phyloP scores from a whole-genome alignment of 1,140 invertebrate genomes.

The Diabrotica undecimpunctata region DNA sequence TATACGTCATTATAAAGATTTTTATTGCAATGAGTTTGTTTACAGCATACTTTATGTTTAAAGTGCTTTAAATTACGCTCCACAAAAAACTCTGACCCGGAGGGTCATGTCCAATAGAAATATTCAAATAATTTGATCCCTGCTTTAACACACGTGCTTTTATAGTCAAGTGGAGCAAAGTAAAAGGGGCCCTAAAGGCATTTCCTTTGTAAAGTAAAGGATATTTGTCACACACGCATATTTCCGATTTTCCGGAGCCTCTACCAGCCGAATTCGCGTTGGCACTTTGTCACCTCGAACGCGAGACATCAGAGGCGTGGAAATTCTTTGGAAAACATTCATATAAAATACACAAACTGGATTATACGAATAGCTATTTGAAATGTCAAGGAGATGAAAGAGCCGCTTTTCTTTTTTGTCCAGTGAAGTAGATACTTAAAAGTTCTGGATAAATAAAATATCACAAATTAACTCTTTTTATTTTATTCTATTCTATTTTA shows the following conservation, averaged over 20 bases:
- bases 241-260: slow-evolving; percentile 33
- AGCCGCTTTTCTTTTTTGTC: too few species aligned
- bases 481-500: too few species aligned
- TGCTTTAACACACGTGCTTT: slow-evolving; percentile 7
- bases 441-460: too few species aligned
- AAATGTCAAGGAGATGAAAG: not conserved
- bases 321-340: slow-evolving; percentile 7
- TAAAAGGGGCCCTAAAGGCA: slow-evolving; percentile 11
- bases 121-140: slow-evolving; percentile 2
- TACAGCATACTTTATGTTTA: too few species aligned
- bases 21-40: too few species aligned
- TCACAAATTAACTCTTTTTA: too few species aligned
- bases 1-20: too few species aligned
- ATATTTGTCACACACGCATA: slow-evolving; percentile 36
- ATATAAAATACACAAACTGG: slow-evolving; percentile 4
- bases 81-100: too few species aligned
- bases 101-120: not conserved
- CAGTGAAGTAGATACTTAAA: too few species aligned
- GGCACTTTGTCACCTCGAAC: slow-evolving; percentile 31
- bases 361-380: not conserved
- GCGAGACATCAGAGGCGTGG: not conserved
- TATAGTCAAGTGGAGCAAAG: slow-evolving; percentile 9
- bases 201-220: slow-evolving; percentile 3
- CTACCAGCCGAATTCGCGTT: slow-evolving; percentile 26
- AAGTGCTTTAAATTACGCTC: too few species aligned